Conservation (phyloP, 2,113 vertebrate species). For the Collichthys lucidus region DNA sequence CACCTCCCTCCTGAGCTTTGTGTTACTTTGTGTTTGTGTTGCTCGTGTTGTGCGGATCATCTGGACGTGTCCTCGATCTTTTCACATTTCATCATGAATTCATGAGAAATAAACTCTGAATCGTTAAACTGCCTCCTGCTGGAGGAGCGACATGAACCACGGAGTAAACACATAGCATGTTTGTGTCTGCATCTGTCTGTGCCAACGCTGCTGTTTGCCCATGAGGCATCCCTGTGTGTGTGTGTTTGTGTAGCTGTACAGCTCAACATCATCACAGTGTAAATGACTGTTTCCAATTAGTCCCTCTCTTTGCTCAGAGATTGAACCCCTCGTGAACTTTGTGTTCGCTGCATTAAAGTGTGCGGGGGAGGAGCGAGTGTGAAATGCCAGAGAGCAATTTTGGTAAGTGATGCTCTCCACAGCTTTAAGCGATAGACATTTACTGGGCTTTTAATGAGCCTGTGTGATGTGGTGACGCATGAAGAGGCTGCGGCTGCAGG, state of each 20-base stretch:
- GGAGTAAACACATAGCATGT: slow-evolving; percentile 9
- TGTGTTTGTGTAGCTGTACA: not conserved
- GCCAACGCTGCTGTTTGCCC: slow-evolving; percentile 28
- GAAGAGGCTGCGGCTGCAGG: slow-evolving; percentile 25
- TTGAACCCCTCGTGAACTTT: slow-evolving; percentile 62
- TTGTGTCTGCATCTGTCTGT: slow-evolving; percentile 12
- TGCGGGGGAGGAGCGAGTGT: slow-evolving; percentile 16
- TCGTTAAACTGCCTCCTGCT: not conserved
- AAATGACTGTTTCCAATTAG: slow-evolving; percentile 68
- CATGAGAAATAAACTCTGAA: not conserved
- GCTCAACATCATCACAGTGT: slow-evolving; percentile 36
- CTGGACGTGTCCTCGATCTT: not conserved
- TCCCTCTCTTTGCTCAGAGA: slow-evolving; percentile 10
- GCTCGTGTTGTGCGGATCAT: not conserved
- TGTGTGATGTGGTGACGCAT: slow-evolving; percentile 38
- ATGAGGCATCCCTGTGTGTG: slow-evolving; percentile 18
- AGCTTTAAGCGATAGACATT: slow-evolving; percentile 56
- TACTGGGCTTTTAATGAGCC: slow-evolving; percentile 54
- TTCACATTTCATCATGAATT: not conserved
- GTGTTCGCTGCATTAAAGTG: slow-evolving; percentile 16
- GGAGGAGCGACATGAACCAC: not conserved
- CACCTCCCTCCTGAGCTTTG: not conserved
- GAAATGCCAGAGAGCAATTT: slow-evolving; percentile 47
- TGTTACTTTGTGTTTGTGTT: not conserved
- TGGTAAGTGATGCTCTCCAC: slow-evolving; percentile 42